phyloP scores from a whole-genome alignment of 2,888 invertebrate species.

The Nysson spinosus region DNA sequence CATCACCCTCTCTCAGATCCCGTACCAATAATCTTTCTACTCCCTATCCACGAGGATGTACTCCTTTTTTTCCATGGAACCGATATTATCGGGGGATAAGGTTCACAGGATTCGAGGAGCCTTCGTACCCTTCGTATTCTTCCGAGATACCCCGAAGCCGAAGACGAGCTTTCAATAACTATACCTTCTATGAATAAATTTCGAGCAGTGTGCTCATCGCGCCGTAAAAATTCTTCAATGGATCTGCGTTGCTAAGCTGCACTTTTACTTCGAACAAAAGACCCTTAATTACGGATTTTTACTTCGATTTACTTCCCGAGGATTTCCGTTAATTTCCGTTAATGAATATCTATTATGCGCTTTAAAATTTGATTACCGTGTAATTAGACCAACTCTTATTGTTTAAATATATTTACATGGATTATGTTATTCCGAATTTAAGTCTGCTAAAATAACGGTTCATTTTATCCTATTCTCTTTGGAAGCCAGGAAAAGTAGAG shows the following conservation, averaged over 20 bases:
- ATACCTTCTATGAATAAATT: constrained; percentile 3
- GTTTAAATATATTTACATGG: too few relatives aligned
- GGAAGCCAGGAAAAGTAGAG: too few relatives aligned
- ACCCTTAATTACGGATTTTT: not conserved
- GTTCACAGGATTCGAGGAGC: not conserved
- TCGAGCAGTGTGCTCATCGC: not conserved
- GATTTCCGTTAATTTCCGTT: not conserved
- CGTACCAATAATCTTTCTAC: constrained; percentile 5
- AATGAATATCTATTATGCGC: too few relatives aligned
- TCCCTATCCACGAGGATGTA: not conserved
- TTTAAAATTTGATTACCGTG: too few relatives aligned
- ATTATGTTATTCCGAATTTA: too few relatives aligned
- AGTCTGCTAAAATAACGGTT: too few relatives aligned
- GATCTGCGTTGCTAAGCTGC: not conserved
- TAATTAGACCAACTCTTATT: too few relatives aligned
- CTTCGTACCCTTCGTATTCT: not conserved
- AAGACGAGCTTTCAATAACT: not conserved
- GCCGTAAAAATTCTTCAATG: not conserved
- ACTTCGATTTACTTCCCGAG: not conserved
- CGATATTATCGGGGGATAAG: not conserved
- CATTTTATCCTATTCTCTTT: too few relatives aligned
- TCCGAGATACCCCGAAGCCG: not conserved
- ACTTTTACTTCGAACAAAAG: not conserved
- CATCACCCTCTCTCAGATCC: constrained; percentile 9
- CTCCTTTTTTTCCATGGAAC: not conserved